Evolutionary conservation across 2,113 vertebrate genomes (phyloP), one percentile per base, ranked within the genome.

Genomic region (Riparia riparia): DNA sequence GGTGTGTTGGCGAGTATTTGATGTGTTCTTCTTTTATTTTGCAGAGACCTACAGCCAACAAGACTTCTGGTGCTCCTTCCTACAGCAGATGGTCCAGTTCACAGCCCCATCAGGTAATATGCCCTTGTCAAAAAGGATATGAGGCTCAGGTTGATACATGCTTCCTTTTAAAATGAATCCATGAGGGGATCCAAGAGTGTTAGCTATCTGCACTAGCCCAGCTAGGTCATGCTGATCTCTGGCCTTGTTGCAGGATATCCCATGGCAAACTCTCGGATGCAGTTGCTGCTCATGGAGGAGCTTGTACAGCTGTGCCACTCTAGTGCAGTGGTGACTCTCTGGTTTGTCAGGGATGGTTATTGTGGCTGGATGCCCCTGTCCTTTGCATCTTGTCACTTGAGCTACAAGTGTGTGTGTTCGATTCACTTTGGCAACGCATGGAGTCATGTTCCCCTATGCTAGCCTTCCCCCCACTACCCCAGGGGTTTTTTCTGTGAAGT

Each of bases 71-170:
- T 97, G 97, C 95, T 96, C 96, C 98, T 97, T 98, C 98, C 93
- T 98, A 97, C 91, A 98, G 98, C 98, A 99, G 99, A 99, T 99
- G 99, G 98, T 98, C 98, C 93, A 97, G 98, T 94, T 98, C 98
- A 91, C 98, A 98, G 98, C 97, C 97, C 29, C 98, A 98, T 98
- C 98, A 99, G 98, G 99, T 99, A 99, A 99, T 93, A 79, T 24
- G 87, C 63, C 92, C 84, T 92, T 95, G 80, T 86, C 72, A 89
- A 82, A 95, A 94, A 64, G 41, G 85, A 82, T 68, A 68, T 20
- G 44, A 65, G 70, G 14, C 53, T 76, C 21, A 18, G 31, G 45
- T 37, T 84, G 68, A 76, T 32, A 41, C 14, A 14, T 42, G 14
- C 53, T 89, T 78, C 51, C n/a, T 79, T 83, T 61, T 34, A 15